These are phyloP conservation scores for Steromphala cineraria DNA, from an alignment of 2,888 invertebrate species.

Conservation along the genomic window DNA sequence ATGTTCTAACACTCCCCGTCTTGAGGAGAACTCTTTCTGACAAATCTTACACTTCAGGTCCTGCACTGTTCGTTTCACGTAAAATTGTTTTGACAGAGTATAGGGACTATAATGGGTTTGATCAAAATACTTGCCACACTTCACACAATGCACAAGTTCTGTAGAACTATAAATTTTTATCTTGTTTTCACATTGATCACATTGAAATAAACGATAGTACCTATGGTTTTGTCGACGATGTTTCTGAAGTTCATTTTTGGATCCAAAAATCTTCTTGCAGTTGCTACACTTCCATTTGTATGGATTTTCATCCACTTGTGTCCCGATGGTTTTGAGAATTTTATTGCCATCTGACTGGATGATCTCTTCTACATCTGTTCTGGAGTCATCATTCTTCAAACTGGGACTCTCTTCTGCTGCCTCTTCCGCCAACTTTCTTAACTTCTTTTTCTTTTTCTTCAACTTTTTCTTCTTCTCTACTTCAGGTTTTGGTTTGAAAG, in stretches of 20 bases:
- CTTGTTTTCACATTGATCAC: conserved; percentile 4
- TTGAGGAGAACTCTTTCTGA: not conserved
- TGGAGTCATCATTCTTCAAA: not conserved
- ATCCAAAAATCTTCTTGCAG: not conserved
- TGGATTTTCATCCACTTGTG: conserved; percentile 3
- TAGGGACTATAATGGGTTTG: not conserved
- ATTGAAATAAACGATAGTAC: not conserved
- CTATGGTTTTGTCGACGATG: conserved; percentile 2
- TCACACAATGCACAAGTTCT: not conserved
- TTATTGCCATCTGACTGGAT: not conserved
- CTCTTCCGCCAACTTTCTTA: not conserved
- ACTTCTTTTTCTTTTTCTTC: conserved; percentile 3
- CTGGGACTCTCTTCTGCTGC: not conserved
- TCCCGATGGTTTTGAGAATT: not conserved
- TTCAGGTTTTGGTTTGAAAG: not conserved
- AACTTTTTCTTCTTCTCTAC: conserved; percentile 7
- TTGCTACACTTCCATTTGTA: conserved; percentile 1
- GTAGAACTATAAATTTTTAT: not conserved
- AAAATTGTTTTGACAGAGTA: not conserved
- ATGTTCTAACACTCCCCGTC: not conserved
- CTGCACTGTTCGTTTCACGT: not conserved
- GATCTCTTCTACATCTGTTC: not conserved
- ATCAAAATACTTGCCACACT: not conserved
- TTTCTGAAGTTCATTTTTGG: not conserved
- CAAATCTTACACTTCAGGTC: conserved; percentile 7